Conservation (phyloP, 1,140 invertebrate genomes). For the Temnothorax nylanderi region DNA sequence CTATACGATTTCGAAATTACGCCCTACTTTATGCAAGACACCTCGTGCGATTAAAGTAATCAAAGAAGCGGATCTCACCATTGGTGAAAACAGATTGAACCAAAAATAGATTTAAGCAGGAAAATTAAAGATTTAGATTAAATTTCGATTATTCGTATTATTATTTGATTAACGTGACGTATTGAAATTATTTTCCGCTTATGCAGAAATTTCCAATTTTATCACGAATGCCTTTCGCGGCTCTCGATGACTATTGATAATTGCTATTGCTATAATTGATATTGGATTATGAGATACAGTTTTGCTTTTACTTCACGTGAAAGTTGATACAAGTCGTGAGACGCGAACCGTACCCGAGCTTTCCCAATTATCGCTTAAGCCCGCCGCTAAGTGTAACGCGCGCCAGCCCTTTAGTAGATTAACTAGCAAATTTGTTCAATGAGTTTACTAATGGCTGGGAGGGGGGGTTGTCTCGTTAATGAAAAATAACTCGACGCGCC, state of each 20-base stretch:
- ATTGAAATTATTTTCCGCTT: neutral
- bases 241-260: neutral
- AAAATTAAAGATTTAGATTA: neutral
- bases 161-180: neutral
- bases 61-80: neutral
- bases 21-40: neutral
- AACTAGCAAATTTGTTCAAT: slow-evolving; percentile 63
- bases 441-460: slow-evolving; percentile 56
- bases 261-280: neutral
- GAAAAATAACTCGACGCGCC: slow-evolving; percentile 65
- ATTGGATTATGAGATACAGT: slow-evolving; percentile 15
- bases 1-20: slow-evolving; percentile 24
- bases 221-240: too few species aligned
- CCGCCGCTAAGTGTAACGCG: slow-evolving; percentile 58
- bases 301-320: neutral
- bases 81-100: neutral
- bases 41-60: neutral
- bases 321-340: slow-evolving; percentile 54
- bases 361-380: slow-evolving; percentile 73
- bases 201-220: neutral
- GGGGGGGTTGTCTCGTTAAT: slow-evolving; percentile 54
- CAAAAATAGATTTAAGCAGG: neutral
- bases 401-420: slow-evolving; percentile 61
- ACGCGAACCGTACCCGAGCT: slow-evolving; percentile 47
- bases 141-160: neutral